phyloP scores from a whole-genome alignment of 2,797 vertebrate genomes.

The Fratercula arctica region DNA sequence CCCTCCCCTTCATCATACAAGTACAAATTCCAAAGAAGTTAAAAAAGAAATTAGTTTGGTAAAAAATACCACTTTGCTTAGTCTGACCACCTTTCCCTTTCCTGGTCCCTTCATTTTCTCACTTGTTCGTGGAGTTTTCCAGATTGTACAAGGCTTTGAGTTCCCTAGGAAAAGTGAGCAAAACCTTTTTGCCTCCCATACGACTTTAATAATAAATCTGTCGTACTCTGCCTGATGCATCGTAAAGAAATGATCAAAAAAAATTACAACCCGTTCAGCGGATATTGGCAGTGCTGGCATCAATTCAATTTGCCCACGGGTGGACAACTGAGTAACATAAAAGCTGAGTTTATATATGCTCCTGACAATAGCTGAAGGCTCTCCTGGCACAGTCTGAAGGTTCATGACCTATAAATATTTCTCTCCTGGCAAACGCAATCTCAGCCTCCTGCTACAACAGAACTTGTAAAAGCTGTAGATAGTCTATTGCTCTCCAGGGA shows the following conservation, averaged over 20 bases:
- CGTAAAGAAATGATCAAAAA: not conserved
- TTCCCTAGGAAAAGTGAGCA: not conserved
- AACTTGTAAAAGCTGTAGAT: slow-evolving; percentile 49
- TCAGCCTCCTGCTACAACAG: slow-evolving; percentile 20
- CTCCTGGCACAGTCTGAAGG: slow-evolving; percentile 46
- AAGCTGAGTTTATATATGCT: slow-evolving; percentile 33
- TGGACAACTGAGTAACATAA: slow-evolving; percentile 13
- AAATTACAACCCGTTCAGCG: not conserved
- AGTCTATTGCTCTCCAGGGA: slow-evolving; percentile 12
- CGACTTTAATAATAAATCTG: not conserved
- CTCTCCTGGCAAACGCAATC: slow-evolving; percentile 39
- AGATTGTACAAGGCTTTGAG: not conserved
- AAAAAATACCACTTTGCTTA: not conserved
- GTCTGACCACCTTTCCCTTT: not conserved
- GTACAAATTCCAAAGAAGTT: not conserved
- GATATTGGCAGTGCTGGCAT: slow-evolving; percentile 14
- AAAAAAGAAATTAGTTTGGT: not conserved
- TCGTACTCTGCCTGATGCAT: not conserved
- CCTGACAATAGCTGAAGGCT: slow-evolving; percentile 37
- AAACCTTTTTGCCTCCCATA: slow-evolving; percentile 1
- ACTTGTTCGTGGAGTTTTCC: not conserved
- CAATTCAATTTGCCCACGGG: slow-evolving; percentile 14
- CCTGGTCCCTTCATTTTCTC: not conserved
- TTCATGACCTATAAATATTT: slow-evolving; percentile 63
- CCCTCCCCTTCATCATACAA: not conserved